phyloP scores from a whole-genome alignment of 2,888 invertebrate genomes.

The Spodoptera picta region DNA sequence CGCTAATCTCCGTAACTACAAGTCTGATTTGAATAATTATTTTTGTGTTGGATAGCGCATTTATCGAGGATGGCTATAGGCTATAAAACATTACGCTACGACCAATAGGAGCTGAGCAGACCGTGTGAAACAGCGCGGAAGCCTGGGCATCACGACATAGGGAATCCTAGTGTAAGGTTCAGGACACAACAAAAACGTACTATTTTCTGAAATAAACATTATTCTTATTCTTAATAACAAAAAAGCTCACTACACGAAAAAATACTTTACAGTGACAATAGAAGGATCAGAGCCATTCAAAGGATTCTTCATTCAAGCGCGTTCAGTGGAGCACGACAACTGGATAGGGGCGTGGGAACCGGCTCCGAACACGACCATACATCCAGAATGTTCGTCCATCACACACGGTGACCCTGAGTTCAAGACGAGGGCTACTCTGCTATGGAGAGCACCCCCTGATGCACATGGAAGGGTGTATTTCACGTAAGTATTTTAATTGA shows the following conservation, averaged over 20 bases:
- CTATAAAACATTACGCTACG: no score
- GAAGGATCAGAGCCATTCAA: slow-evolving; percentile 90
- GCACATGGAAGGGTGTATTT: slow-evolving; percentile 92
- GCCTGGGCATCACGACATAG: no score
- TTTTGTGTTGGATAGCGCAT: no score
- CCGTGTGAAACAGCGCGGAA: no score
- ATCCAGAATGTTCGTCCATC: slow-evolving; percentile 93
- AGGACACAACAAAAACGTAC: no score
- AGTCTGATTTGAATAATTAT: no score
- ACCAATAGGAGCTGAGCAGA: no score
- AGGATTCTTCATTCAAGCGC: slow-evolving; percentile 95
- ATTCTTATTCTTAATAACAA: no score
- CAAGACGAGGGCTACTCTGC: slow-evolving; percentile 91
- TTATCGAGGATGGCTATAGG: no score
- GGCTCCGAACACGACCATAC: slow-evolving; percentile 92
- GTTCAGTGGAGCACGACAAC: slow-evolving; percentile 91
- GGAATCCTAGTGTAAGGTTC: no score
- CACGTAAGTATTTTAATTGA: slow-evolving; percentile 90
- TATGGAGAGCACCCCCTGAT: slow-evolving; percentile 93
- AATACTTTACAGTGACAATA: slow-evolving; percentile 85
- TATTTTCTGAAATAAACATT: no score
- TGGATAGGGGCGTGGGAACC: slow-evolving; percentile 94
- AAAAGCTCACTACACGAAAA: not conserved
- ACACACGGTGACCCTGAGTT: slow-evolving; percentile 93
- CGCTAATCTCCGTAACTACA: no score